A percentile compares a stretch with the other conserved stretches of the same genome.
Evolutionary conservation across 2,113 vertebrate species (phyloP).

Genomic region (Gobiocypris rarus): DNA sequence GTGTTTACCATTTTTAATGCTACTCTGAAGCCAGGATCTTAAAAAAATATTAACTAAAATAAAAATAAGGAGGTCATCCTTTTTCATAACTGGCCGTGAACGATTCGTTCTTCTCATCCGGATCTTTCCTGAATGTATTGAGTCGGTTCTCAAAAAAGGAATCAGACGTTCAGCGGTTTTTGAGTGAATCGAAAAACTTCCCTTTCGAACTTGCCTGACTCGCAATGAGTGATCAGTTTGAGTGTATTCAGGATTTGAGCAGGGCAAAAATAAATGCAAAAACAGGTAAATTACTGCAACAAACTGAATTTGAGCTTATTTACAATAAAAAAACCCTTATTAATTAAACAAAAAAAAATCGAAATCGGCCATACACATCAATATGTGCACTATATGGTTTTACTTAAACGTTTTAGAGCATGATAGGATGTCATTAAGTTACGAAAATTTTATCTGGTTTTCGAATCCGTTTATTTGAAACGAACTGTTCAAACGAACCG

Average conservation of each 20-base stretch:
- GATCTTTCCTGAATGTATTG: background rate
- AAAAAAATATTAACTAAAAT: too few species aligned
- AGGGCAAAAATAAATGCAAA: background rate
- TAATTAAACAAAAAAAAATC: too few species aligned
- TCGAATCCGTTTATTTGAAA: background rate
- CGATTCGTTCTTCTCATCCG: background rate
- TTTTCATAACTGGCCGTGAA: background rate
- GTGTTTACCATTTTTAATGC: background rate
- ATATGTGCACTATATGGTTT: too few species aligned
- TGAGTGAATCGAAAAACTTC: background rate
- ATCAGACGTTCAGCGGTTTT: background rate
- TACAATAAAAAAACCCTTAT: too few species aligned
- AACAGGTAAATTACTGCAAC: too few species aligned
- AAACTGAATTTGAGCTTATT: too few species aligned
- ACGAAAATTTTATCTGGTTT: background rate
- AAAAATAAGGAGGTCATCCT: background rate
- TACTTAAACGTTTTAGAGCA: background rate
- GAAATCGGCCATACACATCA: too few species aligned
- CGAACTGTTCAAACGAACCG: background rate
- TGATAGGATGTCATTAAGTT: background rate
- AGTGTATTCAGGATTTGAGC: background rate
- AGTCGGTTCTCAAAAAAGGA: background rate
- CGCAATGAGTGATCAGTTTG: background rate
- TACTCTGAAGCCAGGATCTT: background rate
- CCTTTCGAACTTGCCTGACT: background rate